Percentiles rank a stretch among this genome's conserved stretches.
Evolutionary conservation across 2,888 invertebrate genomes (phyloP).

Genomic region (Conus canariensis): DNA sequence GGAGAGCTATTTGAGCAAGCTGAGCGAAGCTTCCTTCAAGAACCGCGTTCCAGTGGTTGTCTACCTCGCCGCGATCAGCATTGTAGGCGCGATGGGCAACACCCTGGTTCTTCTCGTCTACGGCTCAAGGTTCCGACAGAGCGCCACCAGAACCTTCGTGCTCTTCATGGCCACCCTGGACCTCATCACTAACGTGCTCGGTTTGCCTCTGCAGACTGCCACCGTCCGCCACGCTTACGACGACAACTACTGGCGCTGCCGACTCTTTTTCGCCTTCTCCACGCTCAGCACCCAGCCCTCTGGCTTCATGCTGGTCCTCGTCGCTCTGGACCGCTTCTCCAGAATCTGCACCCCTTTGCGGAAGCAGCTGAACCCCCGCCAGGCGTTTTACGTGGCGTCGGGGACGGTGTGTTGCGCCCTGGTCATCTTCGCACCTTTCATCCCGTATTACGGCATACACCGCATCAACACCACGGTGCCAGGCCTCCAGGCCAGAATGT

Average conservation of each 20-base stretch:
- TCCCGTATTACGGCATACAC: conserved; percentile 15
- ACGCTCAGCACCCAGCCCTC: conserved; percentile 52
- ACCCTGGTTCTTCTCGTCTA: not conserved
- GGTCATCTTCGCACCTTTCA: not conserved
- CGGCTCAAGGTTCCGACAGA: not conserved
- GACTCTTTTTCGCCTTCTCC: conserved; percentile 53
- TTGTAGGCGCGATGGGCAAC: not conserved
- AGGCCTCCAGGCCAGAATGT: conserved; percentile 26
- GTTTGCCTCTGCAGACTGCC: conserved; percentile 56
- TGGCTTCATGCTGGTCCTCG: conserved; percentile 54
- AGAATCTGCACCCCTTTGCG: conserved; percentile 59
- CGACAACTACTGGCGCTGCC: conserved; percentile 54
- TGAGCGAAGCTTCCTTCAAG: not conserved
- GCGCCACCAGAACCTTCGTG: conserved; percentile 46
- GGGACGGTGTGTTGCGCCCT: not conserved
- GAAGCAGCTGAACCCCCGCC: conserved; percentile 50
- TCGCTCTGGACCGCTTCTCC: conserved; percentile 55
- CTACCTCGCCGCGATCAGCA: not conserved
- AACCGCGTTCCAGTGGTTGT: not conserved
- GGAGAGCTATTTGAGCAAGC: not conserved
- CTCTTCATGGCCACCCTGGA: conserved; percentile 57
- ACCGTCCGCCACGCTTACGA: conserved; percentile 58
- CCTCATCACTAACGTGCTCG: conserved; percentile 51
- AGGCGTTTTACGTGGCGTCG: conserved; percentile 48
- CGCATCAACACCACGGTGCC: not conserved